phyloP scores from a whole-genome alignment of 2,888 invertebrate genomes.

The Eupelmus urozonus region DNA sequence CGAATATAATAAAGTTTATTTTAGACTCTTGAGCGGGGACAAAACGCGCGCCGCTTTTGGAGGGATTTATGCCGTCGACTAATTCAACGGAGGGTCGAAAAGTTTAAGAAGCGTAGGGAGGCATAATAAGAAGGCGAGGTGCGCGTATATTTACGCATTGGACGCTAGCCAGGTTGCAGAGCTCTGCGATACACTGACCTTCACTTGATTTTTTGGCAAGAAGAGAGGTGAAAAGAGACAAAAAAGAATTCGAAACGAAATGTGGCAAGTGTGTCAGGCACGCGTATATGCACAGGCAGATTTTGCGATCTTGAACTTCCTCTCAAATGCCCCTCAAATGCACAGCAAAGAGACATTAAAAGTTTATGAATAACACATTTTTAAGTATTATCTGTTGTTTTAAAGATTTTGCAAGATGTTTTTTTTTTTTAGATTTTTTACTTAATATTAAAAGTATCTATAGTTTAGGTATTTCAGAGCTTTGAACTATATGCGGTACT shows the following conservation, averaged over 20 bases:
- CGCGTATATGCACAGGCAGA: too few relatives aligned
- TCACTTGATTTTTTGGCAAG: slow-evolving; percentile 7
- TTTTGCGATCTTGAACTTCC: slow-evolving; percentile 53
- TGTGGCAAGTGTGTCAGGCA: slow-evolving; percentile 36
- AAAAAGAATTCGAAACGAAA: slow-evolving; percentile 36
- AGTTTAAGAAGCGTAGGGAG: slow-evolving; percentile 16
- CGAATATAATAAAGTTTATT: slow-evolving; percentile 68
- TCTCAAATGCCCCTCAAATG: background rate
- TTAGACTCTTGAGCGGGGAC: slow-evolving; percentile 57
- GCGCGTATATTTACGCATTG: background rate
- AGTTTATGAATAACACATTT: too few relatives aligned
- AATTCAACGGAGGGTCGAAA: slow-evolving; percentile 39
- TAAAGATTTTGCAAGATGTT: background rate
- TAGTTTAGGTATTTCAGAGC: too few relatives aligned
- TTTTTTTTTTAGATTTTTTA: background rate
- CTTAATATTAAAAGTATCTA: background rate
- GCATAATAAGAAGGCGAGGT: slow-evolving; percentile 11
- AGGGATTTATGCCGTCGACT: slow-evolving; percentile 64
- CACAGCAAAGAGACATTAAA: too few relatives aligned
- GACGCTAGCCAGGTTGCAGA: background rate
- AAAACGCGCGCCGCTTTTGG: background rate
- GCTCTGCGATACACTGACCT: slow-evolving; percentile 23
- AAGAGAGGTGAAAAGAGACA: background rate
- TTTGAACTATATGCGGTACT: too few relatives aligned
- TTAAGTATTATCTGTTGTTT: background rate